phyloP scores from a whole-genome alignment of 2,797 vertebrate species.

The Darevskia mixta region DNA sequence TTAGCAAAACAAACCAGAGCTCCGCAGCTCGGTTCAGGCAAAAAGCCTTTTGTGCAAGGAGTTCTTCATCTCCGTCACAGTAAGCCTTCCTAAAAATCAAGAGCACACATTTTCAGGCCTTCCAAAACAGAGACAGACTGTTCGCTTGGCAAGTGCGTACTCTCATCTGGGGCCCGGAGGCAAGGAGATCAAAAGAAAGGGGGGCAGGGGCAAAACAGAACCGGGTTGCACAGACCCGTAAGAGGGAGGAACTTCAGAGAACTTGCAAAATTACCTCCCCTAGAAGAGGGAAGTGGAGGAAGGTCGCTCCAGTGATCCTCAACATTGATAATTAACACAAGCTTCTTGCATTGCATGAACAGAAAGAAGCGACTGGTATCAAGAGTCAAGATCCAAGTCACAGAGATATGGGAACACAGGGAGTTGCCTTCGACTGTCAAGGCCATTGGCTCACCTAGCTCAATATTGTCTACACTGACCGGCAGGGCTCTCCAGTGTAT shows the following conservation, averaged over 20 bases:
- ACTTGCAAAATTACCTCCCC: constrained; percentile 5
- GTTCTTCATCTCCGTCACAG: constrained; percentile 6
- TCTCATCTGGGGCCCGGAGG: not conserved
- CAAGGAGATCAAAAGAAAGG: constrained; percentile 19
- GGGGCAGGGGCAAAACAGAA: not conserved
- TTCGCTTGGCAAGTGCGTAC: constrained; percentile 5
- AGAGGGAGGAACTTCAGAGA: not conserved
- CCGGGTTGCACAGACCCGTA: not conserved
- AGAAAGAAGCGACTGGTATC: not conserved
- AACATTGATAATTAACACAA: constrained; percentile 3
- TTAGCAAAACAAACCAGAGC: constrained; percentile 3
- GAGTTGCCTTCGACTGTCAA: too few relatives aligned
- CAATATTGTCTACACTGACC: too few relatives aligned
- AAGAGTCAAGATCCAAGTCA: not conserved
- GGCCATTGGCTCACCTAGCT: too few relatives aligned
- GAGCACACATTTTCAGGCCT: constrained; percentile 1
- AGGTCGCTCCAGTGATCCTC: constrained; percentile 14
- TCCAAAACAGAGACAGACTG: constrained; percentile 17
- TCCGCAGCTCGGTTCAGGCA: fast-evolving
- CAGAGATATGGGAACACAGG: not conserved
- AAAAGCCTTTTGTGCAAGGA: constrained; percentile 11
- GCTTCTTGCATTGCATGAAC: not conserved
- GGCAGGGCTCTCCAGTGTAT: too few relatives aligned
- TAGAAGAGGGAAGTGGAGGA: not conserved
- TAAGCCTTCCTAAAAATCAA: constrained; percentile 5